phyloP scores from a whole-genome alignment of 2,888 invertebrate species.

The Oscheius sp. region DNA sequence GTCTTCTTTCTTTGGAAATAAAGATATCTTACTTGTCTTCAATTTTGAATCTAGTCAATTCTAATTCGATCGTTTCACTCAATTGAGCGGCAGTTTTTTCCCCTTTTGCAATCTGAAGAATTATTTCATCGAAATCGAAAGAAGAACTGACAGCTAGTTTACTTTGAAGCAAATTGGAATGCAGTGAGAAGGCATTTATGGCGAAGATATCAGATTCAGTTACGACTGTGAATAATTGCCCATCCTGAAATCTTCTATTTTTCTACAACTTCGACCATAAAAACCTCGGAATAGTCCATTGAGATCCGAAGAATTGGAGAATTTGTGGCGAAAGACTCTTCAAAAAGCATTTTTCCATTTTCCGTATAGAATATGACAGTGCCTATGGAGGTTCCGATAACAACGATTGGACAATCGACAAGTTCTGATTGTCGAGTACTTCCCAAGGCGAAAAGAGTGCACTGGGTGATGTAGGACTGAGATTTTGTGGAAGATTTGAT shows the following conservation, averaged over 20 bases:
- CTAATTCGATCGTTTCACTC: constrained; percentile 53
- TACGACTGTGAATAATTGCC: constrained; percentile 51
- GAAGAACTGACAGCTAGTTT: constrained; percentile 40
- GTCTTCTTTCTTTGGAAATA: not conserved
- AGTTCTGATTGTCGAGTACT: constrained; percentile 39
- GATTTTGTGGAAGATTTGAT: too few relatives aligned
- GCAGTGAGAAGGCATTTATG: constrained; percentile 54
- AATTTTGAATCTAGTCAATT: constrained; percentile 47
- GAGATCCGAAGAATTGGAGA: constrained; percentile 48
- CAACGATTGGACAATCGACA: constrained; percentile 43
- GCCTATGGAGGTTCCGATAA: constrained; percentile 44
- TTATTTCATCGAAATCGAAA: not conserved
- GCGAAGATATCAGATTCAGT: constrained; percentile 43
- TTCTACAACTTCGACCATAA: not conserved
- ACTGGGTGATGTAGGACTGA: constrained; percentile 17
- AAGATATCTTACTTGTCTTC: constrained; percentile 27
- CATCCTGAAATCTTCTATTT: constrained; percentile 39
- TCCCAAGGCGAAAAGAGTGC: constrained; percentile 39
- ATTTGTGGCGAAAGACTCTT: constrained; percentile 53
- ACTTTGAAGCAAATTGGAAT: constrained; percentile 49
- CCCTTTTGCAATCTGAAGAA: constrained; percentile 43
- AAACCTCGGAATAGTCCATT: constrained; percentile 51
- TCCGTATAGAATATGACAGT: constrained; percentile 61
- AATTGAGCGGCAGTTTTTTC: constrained; percentile 52
- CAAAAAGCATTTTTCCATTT: constrained; percentile 58